Percentiles rank a stretch among this genome's conserved stretches.
These are phyloP conservation scores for Borostomias antarcticus DNA, from an alignment of 2,797 vertebrate species.

Conservation along the genomic window DNA sequence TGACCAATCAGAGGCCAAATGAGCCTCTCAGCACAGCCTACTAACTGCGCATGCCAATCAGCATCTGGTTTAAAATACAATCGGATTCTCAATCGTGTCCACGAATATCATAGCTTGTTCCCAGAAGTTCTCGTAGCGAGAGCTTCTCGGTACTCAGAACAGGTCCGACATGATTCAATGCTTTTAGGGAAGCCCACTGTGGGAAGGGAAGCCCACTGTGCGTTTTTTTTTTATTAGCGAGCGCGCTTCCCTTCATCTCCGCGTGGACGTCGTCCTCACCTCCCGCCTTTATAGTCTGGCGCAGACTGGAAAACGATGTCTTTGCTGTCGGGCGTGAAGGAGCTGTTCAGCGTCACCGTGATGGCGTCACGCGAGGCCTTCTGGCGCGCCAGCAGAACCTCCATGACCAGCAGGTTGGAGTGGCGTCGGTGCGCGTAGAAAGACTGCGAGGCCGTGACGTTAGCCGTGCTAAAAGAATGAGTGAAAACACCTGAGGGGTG, in stretches of 20 bases:
- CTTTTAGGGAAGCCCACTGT: too few species aligned
- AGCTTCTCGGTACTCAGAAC: too few species aligned
- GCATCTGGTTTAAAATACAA: too few species aligned
- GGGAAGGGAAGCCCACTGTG: too few species aligned
- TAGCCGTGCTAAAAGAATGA: conserved; percentile 66
- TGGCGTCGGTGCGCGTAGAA: conserved; percentile 86
- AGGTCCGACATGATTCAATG: too few species aligned
- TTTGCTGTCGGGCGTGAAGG: conserved; percentile 83
- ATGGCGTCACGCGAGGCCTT: conserved; percentile 53
- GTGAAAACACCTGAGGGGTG: conserved; percentile 82
- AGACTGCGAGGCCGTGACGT: conserved; percentile 72
- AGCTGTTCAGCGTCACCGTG: conserved; percentile 69
- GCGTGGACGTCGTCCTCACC: conserved; percentile 68
- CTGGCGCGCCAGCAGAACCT: conserved; percentile 76
- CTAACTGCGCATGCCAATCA: too few species aligned
- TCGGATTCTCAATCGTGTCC: too few species aligned
- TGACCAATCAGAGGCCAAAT: too few species aligned
- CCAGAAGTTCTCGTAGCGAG: too few species aligned
- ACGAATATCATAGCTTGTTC: too few species aligned
- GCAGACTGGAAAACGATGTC: conserved; percentile 83
- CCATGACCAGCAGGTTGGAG: conserved; percentile 86
- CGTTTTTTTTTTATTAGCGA: not conserved
- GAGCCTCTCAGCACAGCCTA: too few species aligned
- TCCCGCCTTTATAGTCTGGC: conserved; percentile 84
- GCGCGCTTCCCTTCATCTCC: not conserved